A percentile compares a stretch with the other conserved stretches of the same genome.
phyloP scores from a whole-genome alignment of 2,888 invertebrate species.

The Drosophila rubida region DNA sequence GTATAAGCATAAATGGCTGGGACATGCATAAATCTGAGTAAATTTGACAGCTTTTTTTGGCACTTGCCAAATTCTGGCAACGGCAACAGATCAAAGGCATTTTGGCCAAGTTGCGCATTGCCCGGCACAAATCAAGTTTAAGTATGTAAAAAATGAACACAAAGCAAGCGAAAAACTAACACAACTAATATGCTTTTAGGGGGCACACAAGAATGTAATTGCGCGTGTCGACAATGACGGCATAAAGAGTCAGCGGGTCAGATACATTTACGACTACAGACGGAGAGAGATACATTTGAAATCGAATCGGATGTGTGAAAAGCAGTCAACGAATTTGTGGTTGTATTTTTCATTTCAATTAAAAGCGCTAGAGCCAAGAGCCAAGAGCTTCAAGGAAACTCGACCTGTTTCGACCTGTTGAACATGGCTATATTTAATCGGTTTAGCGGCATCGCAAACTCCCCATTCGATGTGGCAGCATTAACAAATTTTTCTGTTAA shows the following conservation, averaged over 20 bases:
- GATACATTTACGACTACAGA: conserved; percentile 1
- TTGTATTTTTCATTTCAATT: not conserved
- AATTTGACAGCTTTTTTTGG: conserved; percentile 51
- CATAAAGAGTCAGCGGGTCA: conserved; percentile 22
- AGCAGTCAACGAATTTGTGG: not conserved
- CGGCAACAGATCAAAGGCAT: conserved; percentile 50
- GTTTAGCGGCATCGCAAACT: not conserved
- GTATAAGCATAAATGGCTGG: conserved; percentile 8
- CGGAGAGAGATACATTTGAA: not conserved
- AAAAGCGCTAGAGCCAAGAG: not conserved
- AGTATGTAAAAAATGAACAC: conserved; percentile 18
- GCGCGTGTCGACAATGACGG: conserved; percentile 61
- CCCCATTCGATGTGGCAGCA: not conserved
- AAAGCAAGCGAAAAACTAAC: conserved; percentile 5
- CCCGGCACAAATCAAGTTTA: conserved; percentile 60
- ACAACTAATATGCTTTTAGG: not conserved
- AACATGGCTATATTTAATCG: not conserved
- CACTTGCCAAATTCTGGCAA: conserved; percentile 45
- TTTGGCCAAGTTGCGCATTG: conserved; percentile 47
- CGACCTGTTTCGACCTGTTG: not conserved
- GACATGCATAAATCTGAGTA: conserved; percentile 35
- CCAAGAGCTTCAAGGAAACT: not conserved
- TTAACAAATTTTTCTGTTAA: not conserved
- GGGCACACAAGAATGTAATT: conserved; percentile 41
- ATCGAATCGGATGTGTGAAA: not conserved